These are phyloP conservation scores for Pogoniulus pusillus DNA, from an alignment of 2,797 vertebrate genomes.

Conservation along the genomic window DNA sequence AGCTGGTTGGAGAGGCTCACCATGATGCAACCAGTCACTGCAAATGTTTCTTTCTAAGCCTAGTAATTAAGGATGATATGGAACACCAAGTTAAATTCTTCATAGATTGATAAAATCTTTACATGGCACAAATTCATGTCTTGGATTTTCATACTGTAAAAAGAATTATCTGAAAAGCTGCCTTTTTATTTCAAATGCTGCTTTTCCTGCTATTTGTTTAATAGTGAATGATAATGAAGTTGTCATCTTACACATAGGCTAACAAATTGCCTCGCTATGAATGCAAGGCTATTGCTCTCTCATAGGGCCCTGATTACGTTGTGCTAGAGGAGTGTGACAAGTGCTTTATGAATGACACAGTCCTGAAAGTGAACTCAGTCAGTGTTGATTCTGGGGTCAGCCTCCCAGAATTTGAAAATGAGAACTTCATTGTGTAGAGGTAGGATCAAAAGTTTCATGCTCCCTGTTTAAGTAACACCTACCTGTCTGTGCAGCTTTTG, in stretches of 20 bases:
- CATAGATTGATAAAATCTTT: conserved; percentile 36
- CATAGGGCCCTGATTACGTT: conserved; percentile 13
- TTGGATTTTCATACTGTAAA: conserved; percentile 3
- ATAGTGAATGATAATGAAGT: conserved; percentile 41
- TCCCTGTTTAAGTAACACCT: neutral
- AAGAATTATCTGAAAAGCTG: conserved; percentile 33
- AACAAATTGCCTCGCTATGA: conserved; percentile 49
- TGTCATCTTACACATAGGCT: conserved; percentile 51
- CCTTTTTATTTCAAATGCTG: conserved; percentile 31
- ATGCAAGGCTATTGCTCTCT: conserved; percentile 35
- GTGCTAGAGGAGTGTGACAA: conserved; percentile 33
- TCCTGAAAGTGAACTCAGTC: conserved; percentile 34
- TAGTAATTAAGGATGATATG: neutral
- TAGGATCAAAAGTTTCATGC: conserved; percentile 27
- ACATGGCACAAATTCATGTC: neutral
- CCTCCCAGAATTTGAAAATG: neutral
- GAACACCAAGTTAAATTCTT: conserved; percentile 43
- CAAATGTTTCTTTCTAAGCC: neutral
- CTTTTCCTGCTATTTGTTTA: conserved; percentile 19
- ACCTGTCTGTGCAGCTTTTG: neutral
- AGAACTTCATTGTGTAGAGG: neutral
- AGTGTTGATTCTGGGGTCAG: conserved; percentile 31
- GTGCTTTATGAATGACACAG: conserved; percentile 21
- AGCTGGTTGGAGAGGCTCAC: fast-evolving
- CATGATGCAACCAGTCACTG: neutral